These are phyloP conservation scores for Lochmaea capreae DNA, from an alignment of 2,888 invertebrate species.

Conservation along the genomic window DNA sequence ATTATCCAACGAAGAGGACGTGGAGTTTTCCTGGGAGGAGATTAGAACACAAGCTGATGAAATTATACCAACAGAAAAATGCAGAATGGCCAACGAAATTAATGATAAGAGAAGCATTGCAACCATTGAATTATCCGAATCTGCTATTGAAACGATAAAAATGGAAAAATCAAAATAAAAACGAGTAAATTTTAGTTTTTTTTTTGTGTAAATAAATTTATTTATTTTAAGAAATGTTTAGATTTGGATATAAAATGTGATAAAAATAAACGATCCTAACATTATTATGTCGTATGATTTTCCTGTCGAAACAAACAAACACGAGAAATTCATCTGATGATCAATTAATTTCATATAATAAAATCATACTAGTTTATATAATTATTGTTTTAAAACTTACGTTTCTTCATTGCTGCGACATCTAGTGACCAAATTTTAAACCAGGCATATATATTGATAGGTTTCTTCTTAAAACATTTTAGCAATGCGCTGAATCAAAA, in stretches of 20 bases:
- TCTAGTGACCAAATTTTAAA: no score
- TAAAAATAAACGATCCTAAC: slow-evolving; percentile 20
- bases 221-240: slow-evolving; percentile 44
- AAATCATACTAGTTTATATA: no score
- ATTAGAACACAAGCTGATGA: slow-evolving; percentile 52
- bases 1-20: slow-evolving; percentile 76
- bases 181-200: slow-evolving; percentile 2
- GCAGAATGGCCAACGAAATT: slow-evolving; percentile 30
- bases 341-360: no score
- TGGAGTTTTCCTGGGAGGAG: slow-evolving; percentile 76
- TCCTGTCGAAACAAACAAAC: no score
- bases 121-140: slow-evolving; percentile 40
- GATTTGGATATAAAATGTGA: slow-evolving; percentile 25
- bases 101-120: slow-evolving; percentile 43
- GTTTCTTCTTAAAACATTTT: no score
- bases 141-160: slow-evolving; percentile 48
- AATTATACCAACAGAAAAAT: slow-evolving; percentile 46
- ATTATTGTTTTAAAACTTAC: no score
- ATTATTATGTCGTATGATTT: slow-evolving; percentile 8
- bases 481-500: no score
- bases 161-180: slow-evolving; percentile 53
- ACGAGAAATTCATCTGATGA: no score
- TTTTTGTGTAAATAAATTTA: slow-evolving; percentile 36
- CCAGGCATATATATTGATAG: no score
- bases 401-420: no score